Base-by-base conservation (phyloP, 2,113 vertebrate species). In the Prunella himalayana region DNA sequence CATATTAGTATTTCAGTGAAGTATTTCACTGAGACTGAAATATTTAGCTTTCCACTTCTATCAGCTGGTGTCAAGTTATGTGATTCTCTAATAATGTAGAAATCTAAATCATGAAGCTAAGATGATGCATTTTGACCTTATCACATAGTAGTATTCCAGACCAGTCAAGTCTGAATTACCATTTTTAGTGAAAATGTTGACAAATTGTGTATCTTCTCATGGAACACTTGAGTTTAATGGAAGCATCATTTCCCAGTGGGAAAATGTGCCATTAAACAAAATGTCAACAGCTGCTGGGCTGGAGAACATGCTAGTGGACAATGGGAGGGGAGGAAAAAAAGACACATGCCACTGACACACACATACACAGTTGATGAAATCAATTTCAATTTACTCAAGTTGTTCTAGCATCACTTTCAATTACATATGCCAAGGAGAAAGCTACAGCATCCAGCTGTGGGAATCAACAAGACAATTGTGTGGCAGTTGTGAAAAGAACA, bases 371-470 rank as follows among this genome's bases (percentile, higher is more conserved):
- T 59, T 92, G 94, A 90, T 92, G 80, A 92, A 95, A 97, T 93
- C 86, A 84, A 44, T 90, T 92, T 68, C 72, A 56, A 75, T 95
- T 96, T 96, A 68, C 61, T 92, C 69, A 71, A 90, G 94, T 94
- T 94, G 63, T 81, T 95, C 80, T 71, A 96, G 88, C 80, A n/a
- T 95, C 72, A 45, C 76, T 93, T 92, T 84, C 85, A 91, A 65
- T 95, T 92, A 57, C 73, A 18, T 76, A 82, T 72, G 94, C 91
- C 89, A 91, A 87, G 86, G 84, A 95, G 93, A 94, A 94, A 95
- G 78, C 92, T 88, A 42, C 88, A 75, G 95, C 88, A 93, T 96
- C 96, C 95, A 96, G 96, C 96, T 96, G 95, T 94, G 92, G 82
- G 95, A 96, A 96, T 96, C 93, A 96, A 84, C 90, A 72, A 96